Evolutionary conservation across 2,113 vertebrate species (phyloP).

Genomic region (Eurypyga helias): DNA sequence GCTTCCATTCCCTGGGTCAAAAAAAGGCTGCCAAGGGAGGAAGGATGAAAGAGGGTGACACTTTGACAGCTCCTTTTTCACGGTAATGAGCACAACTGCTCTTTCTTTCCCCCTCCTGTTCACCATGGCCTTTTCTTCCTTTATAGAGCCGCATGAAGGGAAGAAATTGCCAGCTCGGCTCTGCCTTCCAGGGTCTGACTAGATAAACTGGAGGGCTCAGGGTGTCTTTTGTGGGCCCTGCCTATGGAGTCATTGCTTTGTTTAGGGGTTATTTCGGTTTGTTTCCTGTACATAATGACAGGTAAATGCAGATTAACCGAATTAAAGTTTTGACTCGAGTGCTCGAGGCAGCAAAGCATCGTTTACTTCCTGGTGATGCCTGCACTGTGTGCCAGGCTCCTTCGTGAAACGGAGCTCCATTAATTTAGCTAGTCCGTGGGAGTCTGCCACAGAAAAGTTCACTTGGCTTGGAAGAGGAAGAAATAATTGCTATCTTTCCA

Average conservation of each 20-base stretch:
- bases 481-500: not conserved
- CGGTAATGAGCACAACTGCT: constrained; percentile 55
- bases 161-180: not conserved
- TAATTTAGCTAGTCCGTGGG: not conserved
- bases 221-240: not conserved
- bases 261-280: not conserved
- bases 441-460: not conserved
- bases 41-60: constrained; percentile 60
- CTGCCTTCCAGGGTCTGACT: not conserved
- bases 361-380: not conserved
- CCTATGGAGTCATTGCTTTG: not conserved
- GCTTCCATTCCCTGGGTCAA: constrained; percentile 23
- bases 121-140: not conserved
- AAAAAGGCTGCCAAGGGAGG: not conserved
- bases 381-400: fast-evolving
- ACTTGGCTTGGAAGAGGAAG: not conserved
- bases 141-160: not conserved
- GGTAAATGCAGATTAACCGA: not conserved
- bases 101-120: not conserved
- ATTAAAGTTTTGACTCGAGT: not conserved
- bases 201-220: not conserved
- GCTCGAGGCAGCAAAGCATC: not conserved
- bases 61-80: constrained; percentile 67
- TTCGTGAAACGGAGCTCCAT: not conserved
- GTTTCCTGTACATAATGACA: not conserved